These are phyloP conservation scores for Sclerodermus sp. DNA, from an alignment of 2,888 invertebrate genomes.

Conservation along the genomic window DNA sequence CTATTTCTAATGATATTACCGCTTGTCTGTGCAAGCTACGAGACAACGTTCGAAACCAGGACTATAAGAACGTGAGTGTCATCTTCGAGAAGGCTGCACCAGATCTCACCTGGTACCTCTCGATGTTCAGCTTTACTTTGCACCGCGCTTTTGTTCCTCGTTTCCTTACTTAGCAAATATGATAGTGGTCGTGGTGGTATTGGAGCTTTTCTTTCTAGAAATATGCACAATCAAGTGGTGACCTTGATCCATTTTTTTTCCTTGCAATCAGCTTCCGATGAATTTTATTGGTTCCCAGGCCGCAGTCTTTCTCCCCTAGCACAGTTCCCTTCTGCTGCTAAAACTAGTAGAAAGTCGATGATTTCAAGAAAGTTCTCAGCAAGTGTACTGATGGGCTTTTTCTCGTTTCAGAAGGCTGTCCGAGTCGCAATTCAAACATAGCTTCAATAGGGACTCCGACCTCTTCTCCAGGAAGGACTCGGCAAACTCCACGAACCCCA, in stretches of 20 bases:
- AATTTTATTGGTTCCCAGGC: no score
- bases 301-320: no score
- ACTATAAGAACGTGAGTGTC: slow-evolving; percentile 54
- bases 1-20: slow-evolving; percentile 11
- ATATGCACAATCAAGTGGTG: no score
- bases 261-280: no score
- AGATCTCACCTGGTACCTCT: no score
- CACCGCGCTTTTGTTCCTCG: not conserved
- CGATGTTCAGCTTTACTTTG: not conserved
- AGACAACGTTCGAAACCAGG: slow-evolving; percentile 53
- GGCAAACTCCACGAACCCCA: slow-evolving; percentile 35
- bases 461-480: slow-evolving; percentile 44
- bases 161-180: not conserved
- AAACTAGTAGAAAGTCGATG: no score
- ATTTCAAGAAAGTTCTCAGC: no score
- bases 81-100: slow-evolving; percentile 5
- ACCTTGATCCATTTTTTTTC: no score
- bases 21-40: slow-evolving; percentile 55
- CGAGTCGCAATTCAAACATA: slow-evolving; percentile 50
- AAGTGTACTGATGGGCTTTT: not conserved
- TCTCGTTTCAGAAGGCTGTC: slow-evolving; percentile 43
- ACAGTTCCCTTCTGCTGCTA: no score
- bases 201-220: no score
- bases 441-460: slow-evolving; percentile 48
- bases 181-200: no score